These are phyloP conservation scores for Amiota mariae DNA, from an alignment of 2,888 invertebrate genomes.

Conservation along the genomic window DNA sequence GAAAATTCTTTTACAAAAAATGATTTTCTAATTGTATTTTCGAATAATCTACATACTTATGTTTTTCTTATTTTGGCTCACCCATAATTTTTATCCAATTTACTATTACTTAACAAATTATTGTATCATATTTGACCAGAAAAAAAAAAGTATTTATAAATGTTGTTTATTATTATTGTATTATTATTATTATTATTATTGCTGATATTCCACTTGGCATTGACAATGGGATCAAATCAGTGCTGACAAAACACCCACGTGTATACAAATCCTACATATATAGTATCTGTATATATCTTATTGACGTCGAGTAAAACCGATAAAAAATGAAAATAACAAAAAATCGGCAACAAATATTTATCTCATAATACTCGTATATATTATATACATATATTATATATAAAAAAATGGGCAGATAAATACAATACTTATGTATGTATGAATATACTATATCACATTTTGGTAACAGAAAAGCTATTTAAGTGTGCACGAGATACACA, in stretches of 20 bases:
- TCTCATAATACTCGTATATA: too few relatives aligned
- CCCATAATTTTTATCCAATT: background rate
- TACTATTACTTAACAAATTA: background rate
- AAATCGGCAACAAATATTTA: background rate
- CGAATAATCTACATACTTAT: too few relatives aligned
- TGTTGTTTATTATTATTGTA: conserved; percentile 9
- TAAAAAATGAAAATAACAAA: conserved; percentile 3
- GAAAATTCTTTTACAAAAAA: too few relatives aligned
- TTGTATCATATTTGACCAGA: conserved; percentile 3
- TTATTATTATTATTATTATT: background rate
- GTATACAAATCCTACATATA: too few relatives aligned
- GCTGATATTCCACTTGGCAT: background rate
- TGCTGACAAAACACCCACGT: background rate
- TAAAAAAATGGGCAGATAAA: too few relatives aligned
- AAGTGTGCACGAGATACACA: too few relatives aligned
- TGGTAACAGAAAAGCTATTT: too few relatives aligned
- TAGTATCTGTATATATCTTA: background rate
- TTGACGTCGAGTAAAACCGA: background rate
- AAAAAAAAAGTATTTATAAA: background rate
- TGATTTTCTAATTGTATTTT: background rate
- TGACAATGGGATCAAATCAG: conserved; percentile 8
- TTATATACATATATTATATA: too few relatives aligned
- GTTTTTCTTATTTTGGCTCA: too few relatives aligned
- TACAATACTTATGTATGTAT: too few relatives aligned
- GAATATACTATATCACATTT: too few relatives aligned